phyloP scores from a whole-genome alignment of 2,113 vertebrate species.

The Halcyon senegalensis region DNA sequence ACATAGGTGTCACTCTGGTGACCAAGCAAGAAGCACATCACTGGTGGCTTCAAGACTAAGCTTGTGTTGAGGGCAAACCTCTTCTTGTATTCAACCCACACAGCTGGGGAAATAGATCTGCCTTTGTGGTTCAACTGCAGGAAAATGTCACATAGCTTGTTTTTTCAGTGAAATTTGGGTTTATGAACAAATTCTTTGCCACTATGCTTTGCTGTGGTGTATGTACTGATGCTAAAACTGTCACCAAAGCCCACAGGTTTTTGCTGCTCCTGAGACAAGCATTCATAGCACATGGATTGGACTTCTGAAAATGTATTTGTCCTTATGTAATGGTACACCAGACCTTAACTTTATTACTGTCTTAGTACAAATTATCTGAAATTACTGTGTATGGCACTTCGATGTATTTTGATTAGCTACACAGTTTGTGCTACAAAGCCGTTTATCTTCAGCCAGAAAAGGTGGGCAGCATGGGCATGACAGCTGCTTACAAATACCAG shows the following conservation, averaged over 20 bases:
- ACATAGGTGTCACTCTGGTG: accelerated
- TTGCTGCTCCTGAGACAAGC: background rate
- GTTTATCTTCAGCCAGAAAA: background rate
- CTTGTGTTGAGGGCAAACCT: background rate
- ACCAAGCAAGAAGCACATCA: accelerated
- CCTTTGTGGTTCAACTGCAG: background rate
- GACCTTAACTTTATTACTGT: background rate
- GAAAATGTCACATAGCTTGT: background rate
- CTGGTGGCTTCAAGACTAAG: background rate
- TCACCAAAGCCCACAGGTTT: background rate
- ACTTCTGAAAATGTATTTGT: background rate
- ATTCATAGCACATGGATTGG: background rate
- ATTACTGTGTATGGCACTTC: background rate
- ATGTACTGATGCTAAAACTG: background rate
- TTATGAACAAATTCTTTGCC: background rate
- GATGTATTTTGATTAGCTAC: background rate
- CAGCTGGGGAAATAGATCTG: background rate
- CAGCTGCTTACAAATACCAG: background rate
- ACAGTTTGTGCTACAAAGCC: background rate
- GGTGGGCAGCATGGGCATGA: background rate
- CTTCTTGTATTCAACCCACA: accelerated
- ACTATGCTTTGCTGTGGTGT: background rate
- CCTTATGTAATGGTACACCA: background rate
- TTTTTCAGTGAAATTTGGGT: background rate
- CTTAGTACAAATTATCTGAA: background rate